These are phyloP conservation scores for Epinotia nisella DNA, from an alignment of 2,888 invertebrate genomes.

Conservation along the genomic window DNA sequence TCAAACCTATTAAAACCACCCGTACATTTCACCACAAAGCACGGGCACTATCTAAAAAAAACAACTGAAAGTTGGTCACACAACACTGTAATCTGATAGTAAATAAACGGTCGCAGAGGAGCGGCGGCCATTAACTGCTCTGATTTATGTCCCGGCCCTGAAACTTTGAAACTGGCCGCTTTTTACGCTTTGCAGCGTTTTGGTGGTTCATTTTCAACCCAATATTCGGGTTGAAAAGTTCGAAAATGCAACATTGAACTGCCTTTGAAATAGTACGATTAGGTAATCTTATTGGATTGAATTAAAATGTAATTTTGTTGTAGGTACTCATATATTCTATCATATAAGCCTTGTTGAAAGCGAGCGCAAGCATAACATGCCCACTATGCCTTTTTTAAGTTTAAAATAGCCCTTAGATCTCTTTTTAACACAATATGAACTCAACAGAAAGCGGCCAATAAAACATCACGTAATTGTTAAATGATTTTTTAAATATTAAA, in stretches of 20 bases:
- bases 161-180: slow-evolving; percentile 48
- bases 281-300: slow-evolving; percentile 10
- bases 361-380: too few relatives aligned
- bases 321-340: too few relatives aligned
- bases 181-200: slow-evolving; percentile 35
- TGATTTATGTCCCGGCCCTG: slow-evolving; percentile 59
- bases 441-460: background rate
- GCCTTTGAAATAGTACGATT: background rate
- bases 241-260: background rate
- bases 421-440: too few relatives aligned
- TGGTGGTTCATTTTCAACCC: slow-evolving; percentile 24
- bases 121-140: slow-evolving; percentile 55
- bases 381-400: background rate
- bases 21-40: slow-evolving; percentile 15
- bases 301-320: background rate
- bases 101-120: slow-evolving; percentile 55
- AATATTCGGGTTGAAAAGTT: background rate
- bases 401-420: background rate
- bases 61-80: slow-evolving; percentile 44
- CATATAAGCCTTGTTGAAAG: too few relatives aligned
- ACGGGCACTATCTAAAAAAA: slow-evolving; percentile 37
- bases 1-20: background rate
- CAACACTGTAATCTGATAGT: slow-evolving; percentile 54
- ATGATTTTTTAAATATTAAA: background rate
- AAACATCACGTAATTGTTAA: background rate